Conservation (phyloP, 2,888 invertebrate genomes). For the Eupeodes luniger region DNA sequence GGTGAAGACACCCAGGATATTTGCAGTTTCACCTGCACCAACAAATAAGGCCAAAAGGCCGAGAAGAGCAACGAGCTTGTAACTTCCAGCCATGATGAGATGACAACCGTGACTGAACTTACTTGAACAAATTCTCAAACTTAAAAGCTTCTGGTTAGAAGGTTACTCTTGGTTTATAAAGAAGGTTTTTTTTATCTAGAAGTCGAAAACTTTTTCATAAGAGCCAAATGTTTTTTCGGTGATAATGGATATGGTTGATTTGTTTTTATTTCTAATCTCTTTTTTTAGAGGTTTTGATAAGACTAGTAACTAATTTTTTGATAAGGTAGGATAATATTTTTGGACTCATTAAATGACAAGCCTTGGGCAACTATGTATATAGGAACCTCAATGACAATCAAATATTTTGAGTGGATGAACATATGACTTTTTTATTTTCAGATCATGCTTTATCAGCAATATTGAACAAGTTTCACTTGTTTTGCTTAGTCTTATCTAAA, state of each 20-base stretch:
- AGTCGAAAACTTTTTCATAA: not conserved
- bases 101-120: not conserved
- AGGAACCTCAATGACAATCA: too few relatives aligned
- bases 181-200: not conserved
- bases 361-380: too few relatives aligned
- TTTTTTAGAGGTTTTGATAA: not conserved
- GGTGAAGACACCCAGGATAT: conserved; percentile 82
- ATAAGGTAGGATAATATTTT: too few relatives aligned
- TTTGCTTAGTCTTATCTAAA: too few relatives aligned
- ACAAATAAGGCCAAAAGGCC: not conserved
- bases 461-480: too few relatives aligned
- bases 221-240: not conserved
- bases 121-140: not conserved
- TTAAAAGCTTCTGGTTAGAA: not conserved
- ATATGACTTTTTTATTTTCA: too few relatives aligned
- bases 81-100: not conserved
- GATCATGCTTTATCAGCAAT: too few relatives aligned
- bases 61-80: not conserved
- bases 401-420: too few relatives aligned
- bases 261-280: not conserved
- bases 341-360: too few relatives aligned
- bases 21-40: conserved; percentile 76
- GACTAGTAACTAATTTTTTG: too few relatives aligned
- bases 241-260: not conserved
- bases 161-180: not conserved